These are phyloP conservation scores for Hermodice carunculata DNA, from an alignment of 2,888 invertebrate species.

Conservation along the genomic window DNA sequence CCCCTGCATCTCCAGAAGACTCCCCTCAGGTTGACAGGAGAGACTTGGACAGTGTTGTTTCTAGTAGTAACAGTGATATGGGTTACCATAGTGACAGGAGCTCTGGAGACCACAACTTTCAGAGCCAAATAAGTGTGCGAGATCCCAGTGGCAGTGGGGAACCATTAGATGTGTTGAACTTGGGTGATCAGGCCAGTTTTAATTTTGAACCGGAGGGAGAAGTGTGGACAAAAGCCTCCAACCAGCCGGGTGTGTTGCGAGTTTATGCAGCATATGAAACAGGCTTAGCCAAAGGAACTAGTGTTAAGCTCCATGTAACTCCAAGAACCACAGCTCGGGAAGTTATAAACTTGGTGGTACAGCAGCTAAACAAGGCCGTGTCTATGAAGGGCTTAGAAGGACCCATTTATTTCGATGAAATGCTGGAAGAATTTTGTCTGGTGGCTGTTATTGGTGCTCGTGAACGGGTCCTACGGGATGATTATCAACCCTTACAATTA, in stretches of 20 bases:
- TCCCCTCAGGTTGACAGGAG: slow-evolving; percentile 34
- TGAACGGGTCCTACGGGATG: slow-evolving; percentile 93
- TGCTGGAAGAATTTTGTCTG: slow-evolving; percentile 89
- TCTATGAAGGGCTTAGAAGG: slow-evolving; percentile 76
- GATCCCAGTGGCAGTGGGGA: neutral
- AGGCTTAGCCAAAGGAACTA: slow-evolving; percentile 92
- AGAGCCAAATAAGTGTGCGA: too few relatives aligned
- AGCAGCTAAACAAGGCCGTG: slow-evolving; percentile 82
- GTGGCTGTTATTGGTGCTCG: slow-evolving; percentile 96
- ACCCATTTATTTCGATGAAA: slow-evolving; percentile 81
- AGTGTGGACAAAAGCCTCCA: slow-evolving; percentile 16
- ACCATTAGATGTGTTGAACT: too few relatives aligned
- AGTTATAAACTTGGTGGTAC: slow-evolving; percentile 94
- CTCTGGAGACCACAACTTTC: slow-evolving; percentile 22
- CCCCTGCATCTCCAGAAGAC: slow-evolving; percentile 36
- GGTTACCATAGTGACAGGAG: slow-evolving; percentile 44
- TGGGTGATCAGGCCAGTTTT: too few relatives aligned
- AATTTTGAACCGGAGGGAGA: neutral
- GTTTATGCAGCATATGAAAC: slow-evolving; percentile 97
- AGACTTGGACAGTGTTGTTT: slow-evolving; percentile 10
- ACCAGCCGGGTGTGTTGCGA: slow-evolving; percentile 74
- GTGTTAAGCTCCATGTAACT: slow-evolving; percentile 93
- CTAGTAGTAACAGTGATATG: slow-evolving; percentile 22
- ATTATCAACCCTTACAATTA: slow-evolving; percentile 91
- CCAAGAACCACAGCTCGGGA: slow-evolving; percentile 93